These are phyloP conservation scores for Lindbergichthys nudifrons DNA, from an alignment of 2,797 vertebrate species.

Conservation along the genomic window DNA sequence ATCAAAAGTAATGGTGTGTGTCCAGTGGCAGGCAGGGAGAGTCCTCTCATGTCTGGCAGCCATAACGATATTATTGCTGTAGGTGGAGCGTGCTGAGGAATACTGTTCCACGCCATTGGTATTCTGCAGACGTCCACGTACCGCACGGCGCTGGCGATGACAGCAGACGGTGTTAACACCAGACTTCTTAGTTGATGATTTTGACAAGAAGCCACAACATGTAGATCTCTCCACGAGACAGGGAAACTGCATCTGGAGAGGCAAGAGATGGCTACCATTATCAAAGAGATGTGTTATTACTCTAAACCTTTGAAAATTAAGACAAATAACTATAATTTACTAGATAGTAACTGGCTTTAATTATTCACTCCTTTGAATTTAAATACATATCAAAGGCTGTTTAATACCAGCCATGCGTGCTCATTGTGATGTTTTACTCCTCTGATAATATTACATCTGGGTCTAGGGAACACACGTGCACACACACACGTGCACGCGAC, in stretches of 20 bases:
- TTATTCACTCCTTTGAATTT: constrained; percentile 14
- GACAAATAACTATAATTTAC: constrained; percentile 29
- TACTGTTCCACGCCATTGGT: constrained; percentile 66
- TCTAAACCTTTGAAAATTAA: constrained; percentile 21
- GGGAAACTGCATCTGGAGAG: constrained; percentile 6
- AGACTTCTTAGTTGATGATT: constrained; percentile 35
- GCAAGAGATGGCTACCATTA: constrained; percentile 21
- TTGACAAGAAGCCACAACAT: constrained; percentile 36
- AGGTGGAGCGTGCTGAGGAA: constrained; percentile 70
- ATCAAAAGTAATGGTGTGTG: constrained; percentile 78
- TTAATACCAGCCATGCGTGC: constrained; percentile 26
- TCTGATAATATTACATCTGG: constrained; percentile 10
- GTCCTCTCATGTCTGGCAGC: constrained; percentile 66
- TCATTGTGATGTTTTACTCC: constrained; percentile 24
- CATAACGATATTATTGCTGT: constrained; percentile 65
- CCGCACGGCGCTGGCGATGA: constrained; percentile 38
- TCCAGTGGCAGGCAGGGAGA: constrained; percentile 56
- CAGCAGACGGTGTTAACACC: constrained; percentile 53
- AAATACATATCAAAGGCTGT: constrained; percentile 35
- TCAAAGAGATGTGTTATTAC: constrained; percentile 31
- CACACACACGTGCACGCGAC: constrained; percentile 38
- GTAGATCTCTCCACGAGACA: constrained; percentile 32
- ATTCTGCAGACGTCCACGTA: constrained; percentile 37
- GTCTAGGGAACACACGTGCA: background rate
- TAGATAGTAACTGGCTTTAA: constrained; percentile 19